Base-by-base conservation (phyloP, 2,888 invertebrate genomes). In the Geotrupes spiniger region DNA sequence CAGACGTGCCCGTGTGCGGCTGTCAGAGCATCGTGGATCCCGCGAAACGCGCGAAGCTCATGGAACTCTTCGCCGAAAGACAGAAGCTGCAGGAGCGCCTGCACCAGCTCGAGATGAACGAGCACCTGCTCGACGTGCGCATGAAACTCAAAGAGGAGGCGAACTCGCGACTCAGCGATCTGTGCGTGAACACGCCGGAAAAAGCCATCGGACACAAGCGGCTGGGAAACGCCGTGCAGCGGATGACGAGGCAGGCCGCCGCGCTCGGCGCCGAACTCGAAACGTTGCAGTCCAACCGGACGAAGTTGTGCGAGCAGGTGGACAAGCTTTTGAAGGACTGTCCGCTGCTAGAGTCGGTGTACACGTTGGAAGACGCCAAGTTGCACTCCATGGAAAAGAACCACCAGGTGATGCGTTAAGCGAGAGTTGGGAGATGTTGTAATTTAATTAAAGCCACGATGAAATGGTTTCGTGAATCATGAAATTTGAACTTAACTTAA, bases 101-200 rank as follows among this genome's bases (percentile, higher is more conserved):
- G 9, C 44, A 50, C 9, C 44, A 51, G 15, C 36, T 60, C n/a
- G 47, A 53, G 31, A 51, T 50, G n/a, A 49, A 55, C 6, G 47
- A 56, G 39, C 33, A 49, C n/a, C 17, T 60, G n/a, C 29, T 57
- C 10, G 39, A 42, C 16, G 36, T 53, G 27, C 37, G 54, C 38
- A 65, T 66, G 42, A 54, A 61, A 42, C 38, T 67, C 8, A 71
- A 71, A 46, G 63, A 65, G 37, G 65, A 68, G 27, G 60, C 62
- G 1, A 63, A 70, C 46, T 47, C 54, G 3, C 48, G 68, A 31
- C 37, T 71, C 36, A 69, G 69, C 43, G 63, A 52, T 44, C 52
- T 69, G n/a, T 63, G 62, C 26, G 46, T 48, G 1, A 58, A 62
- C 17, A 59, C 59, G 3, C 55, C 63, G 1, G 65, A 67, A 27